These are phyloP conservation scores for Elgaria multicarinata DNA, from an alignment of 2,113 vertebrate species.

Conservation along the genomic window DNA sequence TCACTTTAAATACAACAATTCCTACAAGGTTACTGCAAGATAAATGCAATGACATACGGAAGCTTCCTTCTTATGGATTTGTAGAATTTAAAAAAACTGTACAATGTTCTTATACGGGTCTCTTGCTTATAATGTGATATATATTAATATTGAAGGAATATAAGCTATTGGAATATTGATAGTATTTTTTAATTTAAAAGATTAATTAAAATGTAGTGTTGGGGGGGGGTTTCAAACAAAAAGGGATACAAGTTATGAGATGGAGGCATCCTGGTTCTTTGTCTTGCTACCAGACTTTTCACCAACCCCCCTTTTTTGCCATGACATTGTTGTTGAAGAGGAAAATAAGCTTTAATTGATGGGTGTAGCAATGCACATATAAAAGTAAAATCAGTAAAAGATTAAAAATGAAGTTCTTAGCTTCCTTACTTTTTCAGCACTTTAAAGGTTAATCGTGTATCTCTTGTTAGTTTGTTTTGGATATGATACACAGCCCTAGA, in stretches of 20 bases:
- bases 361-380: neutral
- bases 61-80: conserved; percentile 28
- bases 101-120: neutral
- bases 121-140: neutral
- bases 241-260: neutral
- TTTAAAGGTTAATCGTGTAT: conserved; percentile 78
- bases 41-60: conserved; percentile 26
- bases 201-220: conserved; percentile 6
- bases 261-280: conserved; percentile 65
- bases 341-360: conserved; percentile 19
- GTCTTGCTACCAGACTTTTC: conserved; percentile 27
- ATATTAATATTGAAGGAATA: conserved; percentile 45
- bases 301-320: neutral
- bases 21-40: conserved; percentile 57
- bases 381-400: conserved; percentile 26
- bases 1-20: conserved; percentile 64
- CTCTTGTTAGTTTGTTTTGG: conserved; percentile 69
- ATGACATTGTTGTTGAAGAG: neutral
- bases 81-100: conserved; percentile 24
- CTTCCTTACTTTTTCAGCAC: conserved; percentile 69
- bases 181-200: conserved; percentile 49
- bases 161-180: neutral
- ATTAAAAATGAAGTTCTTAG: conserved; percentile 41
- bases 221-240: neutral
- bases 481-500: conserved; percentile 72